phyloP scores from a whole-genome alignment of 2,888 invertebrate genomes.

The Dicyrtoma fusca region DNA sequence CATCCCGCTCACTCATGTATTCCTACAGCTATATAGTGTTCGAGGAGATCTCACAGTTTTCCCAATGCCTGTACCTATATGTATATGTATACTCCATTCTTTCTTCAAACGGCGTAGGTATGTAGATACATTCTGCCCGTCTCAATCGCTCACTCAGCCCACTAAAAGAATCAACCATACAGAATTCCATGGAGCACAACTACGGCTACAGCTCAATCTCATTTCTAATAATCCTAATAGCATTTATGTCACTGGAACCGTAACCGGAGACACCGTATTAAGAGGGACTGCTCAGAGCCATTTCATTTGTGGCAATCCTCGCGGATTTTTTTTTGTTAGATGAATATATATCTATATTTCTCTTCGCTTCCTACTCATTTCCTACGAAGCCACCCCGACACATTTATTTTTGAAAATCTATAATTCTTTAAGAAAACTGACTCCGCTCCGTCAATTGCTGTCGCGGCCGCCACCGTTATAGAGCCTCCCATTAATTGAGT shows the following conservation, averaged over 20 bases:
- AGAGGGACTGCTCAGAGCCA: not conserved
- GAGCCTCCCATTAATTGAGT: too few species aligned
- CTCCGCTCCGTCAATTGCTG: too few species aligned
- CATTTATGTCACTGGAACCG: conserved; percentile 20
- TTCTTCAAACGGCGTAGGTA: not conserved
- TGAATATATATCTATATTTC: not conserved
- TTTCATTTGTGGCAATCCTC: not conserved
- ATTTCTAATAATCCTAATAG: conserved; percentile 36
- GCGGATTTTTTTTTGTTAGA: too few species aligned
- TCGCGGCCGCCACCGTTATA: too few species aligned
- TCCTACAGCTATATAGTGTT: not conserved
- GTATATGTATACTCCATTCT: not conserved
- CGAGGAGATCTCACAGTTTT: not conserved
- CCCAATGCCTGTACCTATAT: not conserved
- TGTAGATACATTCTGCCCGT: not conserved
- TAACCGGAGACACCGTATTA: not conserved
- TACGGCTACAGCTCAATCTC: conserved; percentile 4
- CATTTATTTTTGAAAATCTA: too few species aligned
- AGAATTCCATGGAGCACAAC: not conserved
- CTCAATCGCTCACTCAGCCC: not conserved
- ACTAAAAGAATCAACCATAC: not conserved
- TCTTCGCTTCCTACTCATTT: not conserved
- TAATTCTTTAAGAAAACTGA: too few species aligned
- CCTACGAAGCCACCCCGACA: too few species aligned
- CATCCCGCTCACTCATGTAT: conserved; percentile 19